Conservation (phyloP, 2,113 vertebrate genomes). For the Sclerurus mexicanus region DNA sequence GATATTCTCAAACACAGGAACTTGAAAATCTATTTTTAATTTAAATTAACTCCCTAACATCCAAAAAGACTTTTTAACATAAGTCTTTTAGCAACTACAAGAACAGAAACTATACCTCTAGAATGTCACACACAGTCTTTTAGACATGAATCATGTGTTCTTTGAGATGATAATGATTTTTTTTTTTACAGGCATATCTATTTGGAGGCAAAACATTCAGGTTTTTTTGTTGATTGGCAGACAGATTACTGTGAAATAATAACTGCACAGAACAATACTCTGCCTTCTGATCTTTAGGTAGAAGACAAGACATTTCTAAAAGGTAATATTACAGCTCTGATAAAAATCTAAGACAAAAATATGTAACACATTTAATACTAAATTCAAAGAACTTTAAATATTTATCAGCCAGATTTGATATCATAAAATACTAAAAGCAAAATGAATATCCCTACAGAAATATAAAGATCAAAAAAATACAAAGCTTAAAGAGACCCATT, state of each 20-base stretch:
- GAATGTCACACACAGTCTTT: neutral
- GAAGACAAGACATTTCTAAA: neutral
- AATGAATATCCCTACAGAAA: neutral
- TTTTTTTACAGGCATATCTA: neutral
- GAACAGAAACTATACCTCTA: neutral
- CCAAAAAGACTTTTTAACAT: neutral
- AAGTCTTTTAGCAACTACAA: neutral
- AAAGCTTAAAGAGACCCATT: neutral
- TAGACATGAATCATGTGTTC: neutral
- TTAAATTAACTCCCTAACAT: neutral
- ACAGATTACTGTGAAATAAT: neutral
- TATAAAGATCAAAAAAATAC: neutral
- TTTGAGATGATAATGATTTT: neutral
- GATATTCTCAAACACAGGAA: neutral
- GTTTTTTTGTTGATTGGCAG: neutral
- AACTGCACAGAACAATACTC: neutral
- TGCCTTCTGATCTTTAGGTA: neutral
- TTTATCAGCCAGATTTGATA: neutral
- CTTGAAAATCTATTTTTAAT: slow-evolving; percentile 17
- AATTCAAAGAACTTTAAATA: neutral
- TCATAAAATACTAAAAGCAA: neutral
- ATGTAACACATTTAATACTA: neutral
- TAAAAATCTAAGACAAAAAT: neutral
- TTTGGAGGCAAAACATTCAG: slow-evolving; percentile 2
- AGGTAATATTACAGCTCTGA: neutral